Base-by-base conservation (phyloP, 2,797 vertebrate species). In the Poecile montanus region DNA sequence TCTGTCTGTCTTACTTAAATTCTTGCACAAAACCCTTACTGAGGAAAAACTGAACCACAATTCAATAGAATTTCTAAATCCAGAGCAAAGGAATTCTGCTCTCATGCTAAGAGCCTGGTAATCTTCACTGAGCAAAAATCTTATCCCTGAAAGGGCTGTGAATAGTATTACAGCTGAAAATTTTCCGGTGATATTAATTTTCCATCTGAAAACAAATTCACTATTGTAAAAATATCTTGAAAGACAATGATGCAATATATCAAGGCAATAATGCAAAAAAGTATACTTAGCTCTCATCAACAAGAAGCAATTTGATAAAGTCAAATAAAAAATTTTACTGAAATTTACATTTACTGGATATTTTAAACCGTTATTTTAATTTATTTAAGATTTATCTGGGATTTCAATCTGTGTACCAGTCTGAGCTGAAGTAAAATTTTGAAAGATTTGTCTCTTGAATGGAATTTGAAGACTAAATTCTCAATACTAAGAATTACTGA, bases 31-130 rank as follows among this genome's bases (percentile, higher is more conserved):
- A 92, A 77, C 44, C 70, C 60, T 90, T 78, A 63, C 29, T 66
- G 42, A 63, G 26, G n/a, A 61, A 72, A 81, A 89, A 81, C 16
- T 47, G 29, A 72, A 51, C 16, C 17, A 48, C 51, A 75, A 13
- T 77, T 87, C 78, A 85, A 62, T 2, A 53, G 78, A 23, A 76
- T 85, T 94, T 93, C 81, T 70, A 95, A 82, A 92, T 80, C 38
- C 57, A 75, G n/a, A 68, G 32, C 11, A 75, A 85, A 94, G 61
- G 20, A 61, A 29, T 80, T 77, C 40, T 91, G 10, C 16, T 83
- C 7, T 18, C 6, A 8, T 60, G 30, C 20, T 87, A 83, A 77
- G n/a, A 78, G 30, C 62, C 62, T 81, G 58, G 9, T 68, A 86
- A 68, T 78, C 54, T 60, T 92, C 79, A 58, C 23, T 66, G 21